Conservation (phyloP, 2,888 invertebrate genomes). For the Glaucopsyche alexis region DNA sequence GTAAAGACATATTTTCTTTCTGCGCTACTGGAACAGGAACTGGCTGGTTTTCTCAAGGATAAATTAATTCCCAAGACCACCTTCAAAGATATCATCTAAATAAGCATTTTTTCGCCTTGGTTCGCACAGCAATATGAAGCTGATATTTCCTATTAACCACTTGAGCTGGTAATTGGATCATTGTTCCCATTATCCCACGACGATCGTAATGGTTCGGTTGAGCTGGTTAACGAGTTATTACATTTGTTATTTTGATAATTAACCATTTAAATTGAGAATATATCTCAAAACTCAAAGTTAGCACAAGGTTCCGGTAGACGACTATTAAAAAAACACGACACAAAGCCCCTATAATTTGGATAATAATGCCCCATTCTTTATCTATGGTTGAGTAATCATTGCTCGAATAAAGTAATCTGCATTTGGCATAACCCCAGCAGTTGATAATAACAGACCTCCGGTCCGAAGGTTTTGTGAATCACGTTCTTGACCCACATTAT, state of each 20-base stretch:
- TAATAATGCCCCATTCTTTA: background rate
- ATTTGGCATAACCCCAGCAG: background rate
- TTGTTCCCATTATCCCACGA: conserved; percentile 14
- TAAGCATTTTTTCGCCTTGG: background rate
- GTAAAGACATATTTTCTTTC: background rate
- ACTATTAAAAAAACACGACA: background rate
- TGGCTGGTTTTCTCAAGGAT: conserved; percentile 3
- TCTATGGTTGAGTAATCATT: background rate
- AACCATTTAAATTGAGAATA: background rate
- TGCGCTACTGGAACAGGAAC: background rate
- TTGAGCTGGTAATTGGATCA: conserved; percentile 6
- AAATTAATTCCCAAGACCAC: background rate
- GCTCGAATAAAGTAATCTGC: background rate
- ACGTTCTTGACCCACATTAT: conserved; percentile 4
- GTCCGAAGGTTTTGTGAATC: background rate
- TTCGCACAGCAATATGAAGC: conserved; percentile 17
- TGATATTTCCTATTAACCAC: conserved; percentile 19
- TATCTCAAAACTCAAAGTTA: background rate
- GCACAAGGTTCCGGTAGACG: background rate
- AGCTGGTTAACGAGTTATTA: conserved; percentile 2
- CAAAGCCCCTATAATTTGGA: background rate
- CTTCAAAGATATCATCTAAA: conserved; percentile 1
- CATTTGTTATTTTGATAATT: background rate
- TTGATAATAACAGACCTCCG: background rate
- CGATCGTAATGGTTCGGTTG: conserved; percentile 6